Evolutionary conservation across 2,113 vertebrate species (phyloP).

Genomic region (Camelus dromedarius): DNA sequence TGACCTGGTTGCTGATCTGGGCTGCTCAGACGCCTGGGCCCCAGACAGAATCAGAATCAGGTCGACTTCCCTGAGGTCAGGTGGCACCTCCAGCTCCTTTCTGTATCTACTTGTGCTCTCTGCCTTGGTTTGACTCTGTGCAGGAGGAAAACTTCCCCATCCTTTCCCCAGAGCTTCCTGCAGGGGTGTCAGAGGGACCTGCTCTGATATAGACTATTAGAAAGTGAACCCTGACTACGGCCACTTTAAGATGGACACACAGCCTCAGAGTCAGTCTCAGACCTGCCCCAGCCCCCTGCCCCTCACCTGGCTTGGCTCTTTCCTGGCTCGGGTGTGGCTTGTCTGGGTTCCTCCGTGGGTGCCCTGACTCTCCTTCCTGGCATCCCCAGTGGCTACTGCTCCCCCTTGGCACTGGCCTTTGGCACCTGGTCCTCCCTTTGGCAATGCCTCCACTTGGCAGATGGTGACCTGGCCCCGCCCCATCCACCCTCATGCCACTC

Average conservation of each 20-base stretch:
- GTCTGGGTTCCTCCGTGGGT: neutral
- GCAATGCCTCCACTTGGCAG: neutral
- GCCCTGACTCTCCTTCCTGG: neutral
- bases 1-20: neutral
- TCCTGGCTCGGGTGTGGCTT: neutral
- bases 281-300: neutral
- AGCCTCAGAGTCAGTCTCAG: neutral
- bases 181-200: neutral
- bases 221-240: neutral
- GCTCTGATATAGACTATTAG: neutral
- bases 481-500: fast-evolving
- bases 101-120: neutral
- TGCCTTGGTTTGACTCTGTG: neutral
- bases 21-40: neutral
- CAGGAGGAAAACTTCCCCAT: neutral
- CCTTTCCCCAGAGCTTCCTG: neutral
- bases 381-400: neutral
- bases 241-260: neutral
- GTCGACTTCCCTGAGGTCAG: neutral
- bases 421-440: neutral
- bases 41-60: neutral
- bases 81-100: neutral
- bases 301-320: neutral
- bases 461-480: neutral
- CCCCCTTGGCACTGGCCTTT: neutral